Conservation (phyloP, 2,888 invertebrate species). For the Tipula confusa region DNA sequence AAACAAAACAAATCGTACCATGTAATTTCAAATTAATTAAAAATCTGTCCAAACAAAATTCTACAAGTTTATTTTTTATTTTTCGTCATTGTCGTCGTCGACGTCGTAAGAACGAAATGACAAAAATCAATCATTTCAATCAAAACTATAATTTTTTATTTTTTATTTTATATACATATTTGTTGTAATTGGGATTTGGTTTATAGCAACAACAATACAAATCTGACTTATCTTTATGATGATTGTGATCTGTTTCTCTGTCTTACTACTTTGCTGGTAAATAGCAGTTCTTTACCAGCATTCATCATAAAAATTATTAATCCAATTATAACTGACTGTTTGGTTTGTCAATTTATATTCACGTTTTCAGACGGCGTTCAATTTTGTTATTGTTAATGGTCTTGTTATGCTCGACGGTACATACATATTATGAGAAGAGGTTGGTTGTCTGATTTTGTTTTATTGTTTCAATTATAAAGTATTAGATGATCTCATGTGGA, state of each 20-base stretch:
- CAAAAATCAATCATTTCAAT: constrained; percentile 29
- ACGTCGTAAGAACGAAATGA: not conserved
- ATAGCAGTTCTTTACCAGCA: not conserved
- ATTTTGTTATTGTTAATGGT: not conserved
- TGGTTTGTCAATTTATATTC: constrained; percentile 27
- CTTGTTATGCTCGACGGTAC: not conserved
- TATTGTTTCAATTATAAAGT: not conserved
- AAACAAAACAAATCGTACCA: not conserved
- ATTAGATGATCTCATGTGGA: not conserved
- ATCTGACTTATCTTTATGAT: not conserved
- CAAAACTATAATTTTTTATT: not conserved
- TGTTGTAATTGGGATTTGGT: constrained; percentile 21
- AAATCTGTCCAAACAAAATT: constrained; percentile 29
- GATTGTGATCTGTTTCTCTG: not conserved
- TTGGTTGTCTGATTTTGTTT: not conserved
- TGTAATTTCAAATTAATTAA: constrained; percentile 30
- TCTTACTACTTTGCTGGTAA: not conserved
- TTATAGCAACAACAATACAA: not conserved
- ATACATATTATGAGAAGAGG: not conserved
- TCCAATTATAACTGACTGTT: constrained; percentile 29
- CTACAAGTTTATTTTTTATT: constrained; percentile 26
- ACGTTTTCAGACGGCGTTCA: not conserved
- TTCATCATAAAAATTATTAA: constrained; percentile 30
- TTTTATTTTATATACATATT: not conserved
- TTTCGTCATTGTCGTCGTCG: not conserved